Evolutionary conservation across 2,797 vertebrate genomes (phyloP), one percentile per base, ranked within the genome.

Genomic region (Chrysocyon brachyurus): DNA sequence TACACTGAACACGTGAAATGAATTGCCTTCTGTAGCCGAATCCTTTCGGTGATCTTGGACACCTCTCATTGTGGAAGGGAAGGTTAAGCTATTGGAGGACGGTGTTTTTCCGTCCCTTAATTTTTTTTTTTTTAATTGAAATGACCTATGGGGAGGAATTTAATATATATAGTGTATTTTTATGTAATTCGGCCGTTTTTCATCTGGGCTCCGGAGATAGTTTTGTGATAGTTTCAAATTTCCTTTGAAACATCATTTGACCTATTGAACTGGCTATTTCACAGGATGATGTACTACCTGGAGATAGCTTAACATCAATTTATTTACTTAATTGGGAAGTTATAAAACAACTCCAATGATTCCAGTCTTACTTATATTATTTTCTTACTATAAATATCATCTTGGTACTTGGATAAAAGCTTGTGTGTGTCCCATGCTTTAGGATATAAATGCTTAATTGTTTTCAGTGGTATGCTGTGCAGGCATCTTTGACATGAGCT

Each of bases 1-100:
- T 86, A 93, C 94, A 59, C 59, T 68, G 96, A 89, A 36, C 95
- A 94, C n/a, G 81, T 81, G 94, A 96, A 97, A 87, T 84, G 90
- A 95, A 94, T 68, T 82, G 92, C 66, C 59, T 64, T 87, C 68
- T 66, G n/a, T 46, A 87, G 78, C 82, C 63, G 85, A 64, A 54
- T 16, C 68, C 64, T 89, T 96, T 68, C 86, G 9, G 56, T 7
- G 93, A 83, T 91, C 91, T 85, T 81, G 64, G 81, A 6, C 24
- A 12, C 73, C 90, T 49, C 16, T 95, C 66, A 2, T 86, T 84
- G 95, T 3, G 49, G 59, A 90, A 87, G 56, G 56, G 88, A 92
- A 97, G 96, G 92, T 75, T 97, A 22, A 72, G 90, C 79, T 68
- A 3, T 33, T 61, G 3, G 87, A 96, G 70, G 79, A 83, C 52